Base-by-base conservation (phyloP, 2,797 vertebrate genomes). In the Lagocephalus sceleratus region DNA sequence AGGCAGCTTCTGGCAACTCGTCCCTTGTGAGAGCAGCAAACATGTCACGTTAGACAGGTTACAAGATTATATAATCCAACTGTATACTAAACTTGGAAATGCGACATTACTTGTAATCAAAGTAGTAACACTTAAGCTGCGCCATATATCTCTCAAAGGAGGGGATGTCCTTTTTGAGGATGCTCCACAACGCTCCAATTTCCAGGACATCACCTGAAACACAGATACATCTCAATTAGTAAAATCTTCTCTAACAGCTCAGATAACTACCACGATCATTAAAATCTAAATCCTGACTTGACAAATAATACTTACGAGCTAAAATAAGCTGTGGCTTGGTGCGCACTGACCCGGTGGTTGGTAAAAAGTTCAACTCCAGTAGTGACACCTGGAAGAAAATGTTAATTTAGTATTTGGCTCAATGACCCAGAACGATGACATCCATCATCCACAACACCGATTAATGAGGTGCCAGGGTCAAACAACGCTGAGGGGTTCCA, bases 111-210 rank as follows among this genome's bases (percentile, higher is more conserved):
- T 95, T 96, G 90, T 98, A 98, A 76, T 98, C 95, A 71, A 98
- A 98, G 83, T 98, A 98, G 84, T 98, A 98, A 78, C 96, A 98
- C 69, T 98, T 98, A 15, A 98, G 91, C 73, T 98, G 96, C 1
- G 95, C 95, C 94, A 98, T 97, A 81, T 98, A 98, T 84, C 95
- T 85, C 79, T 97, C 94, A 66, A 95, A 98, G 38, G 94, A 93
- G 0, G 95, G 95, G 76, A 98, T 98, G 84, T 98, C 95, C 71
- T 97, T 97, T 81, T 94, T 93, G 9, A 94, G 85, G 79, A 98
- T 97, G 63, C 94, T 96, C 94, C 95, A 97, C 70, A 96, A 85
- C 0, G 96, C 96, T 25, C 95, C 95, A 0, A 98, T 96, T 83
- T 98, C 96, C 81, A 98, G 85, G 41, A 98, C 93, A 79, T 98